Percentiles rank a stretch among this genome's conserved stretches.
Conservation (phyloP, 1,140 invertebrate species). For the Aphaenogaster rudis region DNA sequence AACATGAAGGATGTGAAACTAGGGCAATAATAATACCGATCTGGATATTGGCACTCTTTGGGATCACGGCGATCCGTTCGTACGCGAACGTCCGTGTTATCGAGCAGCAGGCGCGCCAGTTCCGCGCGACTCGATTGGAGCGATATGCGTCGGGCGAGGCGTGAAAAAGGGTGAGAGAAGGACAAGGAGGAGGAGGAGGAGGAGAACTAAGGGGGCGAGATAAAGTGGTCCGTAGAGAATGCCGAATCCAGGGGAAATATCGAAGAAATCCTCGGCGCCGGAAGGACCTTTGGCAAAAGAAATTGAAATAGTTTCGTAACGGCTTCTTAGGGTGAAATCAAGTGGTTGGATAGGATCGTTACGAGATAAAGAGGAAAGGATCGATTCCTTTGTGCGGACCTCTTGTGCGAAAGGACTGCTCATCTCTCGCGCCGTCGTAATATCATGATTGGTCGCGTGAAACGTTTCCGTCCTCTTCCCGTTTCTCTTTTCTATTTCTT, state of each 20-base stretch:
- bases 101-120: conserved; percentile 40
- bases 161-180: conserved; percentile 23
- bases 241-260: conserved; percentile 59
- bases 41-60: conserved; percentile 20
- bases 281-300: conserved; percentile 58
- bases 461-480: conserved; percentile 9
- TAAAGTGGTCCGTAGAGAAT: conserved; percentile 62
- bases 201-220: conserved; percentile 18
- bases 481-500: conserved; percentile 34
- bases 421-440: conserved; percentile 51
- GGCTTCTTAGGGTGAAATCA: conserved; percentile 64
- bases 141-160: conserved; percentile 58
- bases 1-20: conserved; percentile 19
- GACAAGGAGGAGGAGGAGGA: not conserved
- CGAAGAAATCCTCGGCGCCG: conserved; percentile 49
- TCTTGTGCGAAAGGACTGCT: conserved; percentile 32
- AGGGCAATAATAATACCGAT: conserved; percentile 43
- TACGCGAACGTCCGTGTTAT: conserved; percentile 50
- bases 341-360: conserved; percentile 52
- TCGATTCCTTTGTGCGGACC: conserved; percentile 49
- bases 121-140: conserved; percentile 52
- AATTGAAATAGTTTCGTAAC: conserved; percentile 65
- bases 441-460: conserved; percentile 57
- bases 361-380: conserved; percentile 58
- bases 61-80: not conserved